Evolutionary conservation across 2,888 invertebrate species (phyloP), one percentile per base, ranked within the genome.

Genomic region (Lycia hirtaria): DNA sequence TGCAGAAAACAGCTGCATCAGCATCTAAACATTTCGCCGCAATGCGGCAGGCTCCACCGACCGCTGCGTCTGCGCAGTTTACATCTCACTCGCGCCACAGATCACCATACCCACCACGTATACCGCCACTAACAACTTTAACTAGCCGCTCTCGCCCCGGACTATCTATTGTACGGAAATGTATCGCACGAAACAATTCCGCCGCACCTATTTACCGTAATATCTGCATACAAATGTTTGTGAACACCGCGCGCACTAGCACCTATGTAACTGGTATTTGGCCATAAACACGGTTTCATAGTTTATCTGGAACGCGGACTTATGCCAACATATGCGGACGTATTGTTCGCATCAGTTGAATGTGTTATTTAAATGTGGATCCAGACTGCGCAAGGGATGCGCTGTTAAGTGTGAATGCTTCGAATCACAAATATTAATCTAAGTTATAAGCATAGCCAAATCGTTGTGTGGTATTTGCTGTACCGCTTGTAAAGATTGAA

Each of bases 161-260:
- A 78, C 79, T 71, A 80, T 81, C 87, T 83, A 87, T 88, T 90
- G 85, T 88, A 83, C 85, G 86, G 89, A 89, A 89, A 90, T 89
- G 83, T 85, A 48, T 80, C 81, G 64, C 87, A 86, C 87, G 85
- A 86, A 89, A 87, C 87, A 84, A 89, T 89, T 56, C 56, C 28
- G 37, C 45, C 45, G 45, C 33, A 47, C 77, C 83, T 75, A 82
- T 77, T 80, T 83, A 86, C 83, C 79, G 81, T 83, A 58, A 74
- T 85, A 87, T 85, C 81, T 84, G 82, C 85, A 87, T 88, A 84
- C 77, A 85, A 87, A 87, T 86, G 85, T 85, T 85, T 81, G 76
- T 72, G 76, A 80, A 80, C 73, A 72, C 71, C 69, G 76, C 74
- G 77, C 77, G 69, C 22, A 52, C 40, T 30, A 45, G 40, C 43